phyloP scores from a whole-genome alignment of 2,888 invertebrate species.

The Cantharis nigra region DNA sequence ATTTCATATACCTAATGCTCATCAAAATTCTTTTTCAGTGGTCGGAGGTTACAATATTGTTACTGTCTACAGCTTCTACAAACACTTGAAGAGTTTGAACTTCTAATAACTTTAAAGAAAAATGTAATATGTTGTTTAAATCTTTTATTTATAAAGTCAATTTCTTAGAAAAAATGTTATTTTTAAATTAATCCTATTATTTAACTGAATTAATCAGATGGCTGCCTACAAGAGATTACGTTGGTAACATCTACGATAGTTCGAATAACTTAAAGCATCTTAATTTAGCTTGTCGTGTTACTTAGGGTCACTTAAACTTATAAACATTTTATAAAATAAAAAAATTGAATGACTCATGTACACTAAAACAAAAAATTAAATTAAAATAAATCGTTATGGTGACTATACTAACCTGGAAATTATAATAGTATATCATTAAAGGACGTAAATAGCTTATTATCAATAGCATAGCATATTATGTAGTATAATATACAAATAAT shows the following conservation, averaged over 20 bases:
- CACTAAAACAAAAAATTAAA: not conserved
- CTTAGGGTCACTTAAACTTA: not conserved
- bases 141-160: not conserved
- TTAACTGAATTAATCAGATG: not conserved
- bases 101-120: slow-evolving; percentile 39
- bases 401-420: too few species aligned
- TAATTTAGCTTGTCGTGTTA: too few species aligned
- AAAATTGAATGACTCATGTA: not conserved
- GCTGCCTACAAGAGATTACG: too few species aligned
- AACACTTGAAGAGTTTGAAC: slow-evolving; percentile 49
- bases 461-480: too few species aligned
- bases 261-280: too few species aligned
- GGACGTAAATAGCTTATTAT: too few species aligned
- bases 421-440: not conserved
- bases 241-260: too few species aligned
- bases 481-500: too few species aligned
- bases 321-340: not conserved
- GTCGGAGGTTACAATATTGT: slow-evolving; percentile 47
- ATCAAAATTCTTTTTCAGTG: slow-evolving; percentile 43
- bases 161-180: not conserved
- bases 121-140: not conserved
- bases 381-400: not conserved
- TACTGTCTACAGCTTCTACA: slow-evolving; percentile 48
- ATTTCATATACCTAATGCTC: not conserved
- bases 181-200: not conserved